Conservation (phyloP, 2,888 invertebrate genomes). For the Melipona bicolor region DNA sequence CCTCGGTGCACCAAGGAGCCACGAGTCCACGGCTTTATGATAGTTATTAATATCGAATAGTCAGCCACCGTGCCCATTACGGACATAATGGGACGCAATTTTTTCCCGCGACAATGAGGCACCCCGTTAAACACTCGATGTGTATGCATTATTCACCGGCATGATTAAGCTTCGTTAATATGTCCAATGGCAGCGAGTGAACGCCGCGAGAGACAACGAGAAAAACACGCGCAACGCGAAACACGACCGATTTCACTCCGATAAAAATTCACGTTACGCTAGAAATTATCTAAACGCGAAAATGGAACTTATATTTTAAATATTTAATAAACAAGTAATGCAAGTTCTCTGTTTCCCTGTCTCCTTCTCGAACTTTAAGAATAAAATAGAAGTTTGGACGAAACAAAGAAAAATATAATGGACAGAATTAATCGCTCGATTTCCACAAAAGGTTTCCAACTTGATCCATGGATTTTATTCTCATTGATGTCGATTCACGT, state of each 20-base stretch:
- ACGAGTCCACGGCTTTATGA: constrained; percentile 68
- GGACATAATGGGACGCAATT: constrained; percentile 71
- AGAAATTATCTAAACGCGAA: background rate
- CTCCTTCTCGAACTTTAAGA: no score
- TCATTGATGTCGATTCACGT: no score
- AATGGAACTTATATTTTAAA: no score
- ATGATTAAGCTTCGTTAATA: constrained; percentile 70
- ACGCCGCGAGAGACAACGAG: constrained; percentile 5
- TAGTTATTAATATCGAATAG: constrained; percentile 75
- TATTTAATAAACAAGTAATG: no score
- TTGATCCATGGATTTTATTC: no score
- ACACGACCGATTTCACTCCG: constrained; percentile 24
- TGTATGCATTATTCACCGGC: constrained; percentile 62
- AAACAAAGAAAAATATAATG: no score
- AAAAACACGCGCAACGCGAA: background rate
- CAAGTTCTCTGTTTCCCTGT: no score
- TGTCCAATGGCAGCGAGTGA: constrained; percentile 49
- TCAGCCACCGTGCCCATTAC: constrained; percentile 72
- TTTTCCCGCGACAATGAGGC: constrained; percentile 73
- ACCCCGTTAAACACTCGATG: constrained; percentile 70
- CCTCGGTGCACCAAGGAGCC: constrained; percentile 68
- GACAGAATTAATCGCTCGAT: no score
- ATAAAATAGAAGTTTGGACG: no score
- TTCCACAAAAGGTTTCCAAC: no score
- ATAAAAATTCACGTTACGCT: background rate